Conservation (phyloP, 2,888 invertebrate species). For the Psylliodes chrysocephalus region DNA sequence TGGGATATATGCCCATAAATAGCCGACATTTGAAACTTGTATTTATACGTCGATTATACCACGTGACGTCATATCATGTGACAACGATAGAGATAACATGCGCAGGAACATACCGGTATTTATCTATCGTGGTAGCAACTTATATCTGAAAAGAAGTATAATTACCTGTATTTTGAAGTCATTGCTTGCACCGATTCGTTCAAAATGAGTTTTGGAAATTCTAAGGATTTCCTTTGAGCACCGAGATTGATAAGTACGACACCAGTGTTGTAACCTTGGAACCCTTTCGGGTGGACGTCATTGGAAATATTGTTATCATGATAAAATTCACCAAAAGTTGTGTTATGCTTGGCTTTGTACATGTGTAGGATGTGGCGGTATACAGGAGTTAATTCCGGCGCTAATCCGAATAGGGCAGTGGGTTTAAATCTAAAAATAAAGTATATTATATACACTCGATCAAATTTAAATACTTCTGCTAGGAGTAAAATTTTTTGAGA, state of each 20-base stretch:
- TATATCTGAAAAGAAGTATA: too few relatives aligned
- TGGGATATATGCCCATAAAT: too few relatives aligned
- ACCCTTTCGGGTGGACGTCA: constrained; percentile 64
- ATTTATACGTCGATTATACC: too few relatives aligned
- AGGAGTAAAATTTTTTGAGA: too few relatives aligned
- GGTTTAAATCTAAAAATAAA: constrained; percentile 68
- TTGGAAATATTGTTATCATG: constrained; percentile 58
- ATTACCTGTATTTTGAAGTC: constrained; percentile 68
- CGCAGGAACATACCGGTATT: too few relatives aligned
- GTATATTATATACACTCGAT: too few relatives aligned
- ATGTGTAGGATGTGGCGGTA: constrained; percentile 79
- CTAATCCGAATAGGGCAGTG: constrained; percentile 75
- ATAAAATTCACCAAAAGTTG: constrained; percentile 65
- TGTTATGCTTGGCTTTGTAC: constrained; percentile 73
- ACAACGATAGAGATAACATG: too few relatives aligned
- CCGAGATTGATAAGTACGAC: constrained; percentile 78
- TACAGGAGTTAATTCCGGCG: constrained; percentile 80
- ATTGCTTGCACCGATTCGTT: constrained; percentile 67
- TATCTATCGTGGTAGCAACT: too few relatives aligned
- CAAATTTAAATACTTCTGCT: too few relatives aligned
- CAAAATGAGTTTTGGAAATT: constrained; percentile 70
- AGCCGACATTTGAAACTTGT: too few relatives aligned
- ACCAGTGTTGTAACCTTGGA: constrained; percentile 85
- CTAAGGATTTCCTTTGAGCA: constrained; percentile 71
- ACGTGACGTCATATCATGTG: too few relatives aligned